Evolutionary conservation across 2,888 invertebrate genomes (phyloP).

Genomic region (Drosophila rubida): DNA sequence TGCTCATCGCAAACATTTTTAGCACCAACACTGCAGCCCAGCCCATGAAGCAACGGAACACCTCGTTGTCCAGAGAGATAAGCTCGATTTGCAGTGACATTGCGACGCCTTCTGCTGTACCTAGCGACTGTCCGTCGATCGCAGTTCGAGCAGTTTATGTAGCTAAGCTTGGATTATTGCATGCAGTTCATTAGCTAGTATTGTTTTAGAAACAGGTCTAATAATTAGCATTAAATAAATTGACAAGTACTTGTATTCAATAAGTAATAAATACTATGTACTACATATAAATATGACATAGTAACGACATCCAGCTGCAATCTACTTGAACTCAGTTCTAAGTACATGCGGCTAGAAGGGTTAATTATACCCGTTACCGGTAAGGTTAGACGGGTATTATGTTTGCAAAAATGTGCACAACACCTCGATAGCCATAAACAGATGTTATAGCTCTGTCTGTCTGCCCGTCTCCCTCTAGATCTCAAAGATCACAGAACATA

Average conservation of each 20-base stretch:
- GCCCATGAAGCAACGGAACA: slow-evolving; percentile 82
- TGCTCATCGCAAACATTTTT: slow-evolving; percentile 84
- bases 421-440: too few species aligned
- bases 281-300: not conserved
- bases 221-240: not conserved
- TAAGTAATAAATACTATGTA: not conserved
- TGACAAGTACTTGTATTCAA: not conserved
- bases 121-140: slow-evolving; percentile 19
- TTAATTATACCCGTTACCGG: not conserved
- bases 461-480: too few species aligned
- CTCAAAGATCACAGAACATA: too few species aligned
- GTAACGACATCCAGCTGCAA: not conserved
- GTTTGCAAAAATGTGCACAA: too few species aligned
- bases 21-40: slow-evolving; percentile 83
- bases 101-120: slow-evolving; percentile 6
- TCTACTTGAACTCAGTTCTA: not conserved
- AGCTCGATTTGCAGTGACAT: slow-evolving; percentile 56
- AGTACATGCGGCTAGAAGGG: not conserved
- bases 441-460: too few species aligned
- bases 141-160: not conserved
- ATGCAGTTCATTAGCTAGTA: not conserved
- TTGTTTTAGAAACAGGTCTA: not conserved
- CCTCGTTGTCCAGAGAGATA: slow-evolving; percentile 66
- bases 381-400: not conserved
- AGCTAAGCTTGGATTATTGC: not conserved